Base-by-base conservation (phyloP, 2,888 invertebrate species). In the Dicyrtomina minuta region DNA sequence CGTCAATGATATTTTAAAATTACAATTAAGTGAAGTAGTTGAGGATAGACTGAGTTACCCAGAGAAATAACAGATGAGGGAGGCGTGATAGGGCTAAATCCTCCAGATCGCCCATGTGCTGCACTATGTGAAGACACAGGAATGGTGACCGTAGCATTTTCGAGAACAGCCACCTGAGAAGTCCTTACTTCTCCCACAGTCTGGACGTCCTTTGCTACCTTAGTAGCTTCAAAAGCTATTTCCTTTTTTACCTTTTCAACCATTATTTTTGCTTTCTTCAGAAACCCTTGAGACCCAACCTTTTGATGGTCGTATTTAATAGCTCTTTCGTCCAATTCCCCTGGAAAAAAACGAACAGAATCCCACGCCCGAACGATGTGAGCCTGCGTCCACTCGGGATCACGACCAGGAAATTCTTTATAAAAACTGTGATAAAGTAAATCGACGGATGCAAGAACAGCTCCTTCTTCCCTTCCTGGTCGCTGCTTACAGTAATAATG, bases 261-360 rank as follows among this genome's bases (percentile, higher is more conserved):
- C 44, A 66, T 51, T 46, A 55, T 2, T n/a, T 33, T 26, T 15
- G 43, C 33, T 20, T 66, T 66, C 41, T 43, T 55, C 43, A 56
- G 24, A 56, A 56, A 56, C 3, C 55, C 66, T 17, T 20, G 20
- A 13, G 56, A 24, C 17, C 66, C 56, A n/a, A 66, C 24, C 39
- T 66, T 41, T 15, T 41, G 17, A 43, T 64, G 64, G n/a, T 64
- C 64, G 20, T 27, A 49, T 64, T 22, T 53, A 20, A 64, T 53
- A n/a, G 64, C 51, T 26, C 53, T n/a, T 20, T 33, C 49, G 15
- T 64, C 33, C 1, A 53, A n/a, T 53, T 64, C 53, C 6, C 51
- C 51, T 22, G 46, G n/a, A 13, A 51, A 64, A 12, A 53, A 53
- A 39, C 64, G 13, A 1, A 51, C 39, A 4, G 26, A 24, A 51